phyloP scores from a whole-genome alignment of 2,888 invertebrate species.

The Crossocerus cetratus region DNA sequence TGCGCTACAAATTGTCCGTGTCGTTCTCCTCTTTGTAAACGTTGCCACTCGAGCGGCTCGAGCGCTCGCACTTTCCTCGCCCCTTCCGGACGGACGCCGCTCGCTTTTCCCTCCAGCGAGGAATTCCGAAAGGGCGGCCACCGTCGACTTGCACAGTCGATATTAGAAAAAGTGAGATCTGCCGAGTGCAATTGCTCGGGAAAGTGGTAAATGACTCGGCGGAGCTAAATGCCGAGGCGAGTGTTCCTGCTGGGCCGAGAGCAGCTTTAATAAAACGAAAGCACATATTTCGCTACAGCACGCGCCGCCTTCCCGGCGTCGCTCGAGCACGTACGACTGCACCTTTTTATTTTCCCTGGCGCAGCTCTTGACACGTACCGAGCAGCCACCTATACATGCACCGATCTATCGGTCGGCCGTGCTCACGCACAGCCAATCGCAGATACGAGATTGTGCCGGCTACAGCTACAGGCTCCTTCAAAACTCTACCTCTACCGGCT shows the following conservation, averaged over 20 bases:
- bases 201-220: no score
- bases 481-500: not conserved
- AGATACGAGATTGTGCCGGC: no score
- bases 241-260: no score
- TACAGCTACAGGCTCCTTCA: no score
- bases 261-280: no score
- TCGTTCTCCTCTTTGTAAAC: slow-evolving; percentile 7
- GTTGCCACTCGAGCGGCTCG: not conserved
- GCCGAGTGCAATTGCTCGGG: no score
- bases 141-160: no score
- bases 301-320: slow-evolving; percentile 45
- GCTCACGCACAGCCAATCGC: slow-evolving; percentile 8
- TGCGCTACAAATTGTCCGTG: not conserved
- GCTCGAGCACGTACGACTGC: slow-evolving; percentile 67
- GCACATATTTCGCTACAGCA: slow-evolving; percentile 55
- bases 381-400: not conserved
- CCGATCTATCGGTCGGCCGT: not conserved
- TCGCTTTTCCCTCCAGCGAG: no score
- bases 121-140: no score
- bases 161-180: no score
- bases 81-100: no score
- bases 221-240: no score
- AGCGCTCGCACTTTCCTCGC: slow-evolving; percentile 8
- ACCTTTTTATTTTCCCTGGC: slow-evolving; percentile 50
- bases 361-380: slow-evolving; percentile 42